phyloP scores from a whole-genome alignment of 2,888 invertebrate genomes.

The Drosophila dives region DNA sequence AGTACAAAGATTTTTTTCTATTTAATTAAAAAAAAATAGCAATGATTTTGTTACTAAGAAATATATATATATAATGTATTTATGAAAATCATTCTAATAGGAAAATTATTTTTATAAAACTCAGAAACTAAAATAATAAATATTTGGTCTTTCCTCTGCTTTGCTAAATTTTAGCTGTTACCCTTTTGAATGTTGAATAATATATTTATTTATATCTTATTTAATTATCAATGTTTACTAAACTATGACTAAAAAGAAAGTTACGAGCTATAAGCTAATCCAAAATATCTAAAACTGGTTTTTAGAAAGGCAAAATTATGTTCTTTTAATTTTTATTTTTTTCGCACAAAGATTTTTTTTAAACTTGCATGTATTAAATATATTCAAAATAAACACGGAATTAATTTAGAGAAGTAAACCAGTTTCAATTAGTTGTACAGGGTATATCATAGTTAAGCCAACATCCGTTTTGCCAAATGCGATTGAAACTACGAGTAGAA shows the following conservation, averaged over 20 bases:
- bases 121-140: not conserved
- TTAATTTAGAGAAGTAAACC: not conserved
- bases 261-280: not conserved
- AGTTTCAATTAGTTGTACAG: not conserved
- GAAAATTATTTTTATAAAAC: not conserved
- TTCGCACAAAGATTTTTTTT: not conserved
- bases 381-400: not conserved
- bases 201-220: too few species aligned
- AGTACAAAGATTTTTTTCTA: not conserved
- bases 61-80: not conserved
- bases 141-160: not conserved
- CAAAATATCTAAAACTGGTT: not conserved
- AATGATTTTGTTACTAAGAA: not conserved
- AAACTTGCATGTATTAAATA: not conserved
- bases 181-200: too few species aligned
- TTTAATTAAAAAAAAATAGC: not conserved
- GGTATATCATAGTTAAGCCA: conserved; percentile 1
- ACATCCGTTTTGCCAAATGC: conserved; percentile 11
- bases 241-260: not conserved
- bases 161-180: not conserved
- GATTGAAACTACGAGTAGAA: conserved; percentile 43
- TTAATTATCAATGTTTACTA: not conserved
- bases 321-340: not conserved
- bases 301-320: not conserved
- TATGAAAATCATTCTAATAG: not conserved